Percentiles rank a stretch among this genome's conserved stretches.
These are phyloP conservation scores for Henricia sp. DNA, from an alignment of 53 echinoderm and acorn worm genomes.

Conservation along the genomic window DNA sequence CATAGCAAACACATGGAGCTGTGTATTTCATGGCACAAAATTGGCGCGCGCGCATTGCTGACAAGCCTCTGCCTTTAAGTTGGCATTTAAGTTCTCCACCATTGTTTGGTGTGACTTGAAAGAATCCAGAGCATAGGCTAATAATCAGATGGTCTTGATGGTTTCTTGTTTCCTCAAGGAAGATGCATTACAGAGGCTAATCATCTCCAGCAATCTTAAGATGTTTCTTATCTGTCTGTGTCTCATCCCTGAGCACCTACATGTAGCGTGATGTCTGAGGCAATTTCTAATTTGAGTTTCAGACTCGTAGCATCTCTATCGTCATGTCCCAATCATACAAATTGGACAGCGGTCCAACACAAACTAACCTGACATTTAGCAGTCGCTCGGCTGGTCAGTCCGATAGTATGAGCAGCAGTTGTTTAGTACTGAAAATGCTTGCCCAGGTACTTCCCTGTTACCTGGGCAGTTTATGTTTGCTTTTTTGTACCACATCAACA, in stretches of 20 bases:
- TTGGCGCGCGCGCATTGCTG: not conserved
- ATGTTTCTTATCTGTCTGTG: constrained; percentile 26
- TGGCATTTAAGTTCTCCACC: too few relatives aligned
- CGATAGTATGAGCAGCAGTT: too few relatives aligned
- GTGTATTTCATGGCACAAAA: not conserved
- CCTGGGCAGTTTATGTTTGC: too few relatives aligned
- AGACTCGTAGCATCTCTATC: constrained; percentile 11
- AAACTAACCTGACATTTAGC: constrained; percentile 8
- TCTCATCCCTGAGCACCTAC: constrained; percentile 5
- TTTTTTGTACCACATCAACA: too few relatives aligned
- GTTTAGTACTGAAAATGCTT: too few relatives aligned
- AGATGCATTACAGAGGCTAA: not conserved
- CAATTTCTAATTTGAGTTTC: constrained; percentile 2
- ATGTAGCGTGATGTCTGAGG: not conserved
- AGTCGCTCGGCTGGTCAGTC: too few relatives aligned
- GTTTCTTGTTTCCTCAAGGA: not conserved
- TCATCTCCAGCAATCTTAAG: not conserved
- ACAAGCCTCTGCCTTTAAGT: not conserved
- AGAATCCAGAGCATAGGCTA: not conserved
- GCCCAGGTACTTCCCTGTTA: too few relatives aligned
- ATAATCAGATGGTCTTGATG: constrained; percentile 10
- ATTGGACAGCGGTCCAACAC: not conserved
- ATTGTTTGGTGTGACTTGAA: too few relatives aligned
- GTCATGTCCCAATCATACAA: constrained; percentile 34
- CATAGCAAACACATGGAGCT: too few relatives aligned